A percentile compares a stretch with the other conserved stretches of the same genome.
These are phyloP conservation scores for Allobates femoralis DNA, from an alignment of 2,797 vertebrate species.

Conservation along the genomic window DNA sequence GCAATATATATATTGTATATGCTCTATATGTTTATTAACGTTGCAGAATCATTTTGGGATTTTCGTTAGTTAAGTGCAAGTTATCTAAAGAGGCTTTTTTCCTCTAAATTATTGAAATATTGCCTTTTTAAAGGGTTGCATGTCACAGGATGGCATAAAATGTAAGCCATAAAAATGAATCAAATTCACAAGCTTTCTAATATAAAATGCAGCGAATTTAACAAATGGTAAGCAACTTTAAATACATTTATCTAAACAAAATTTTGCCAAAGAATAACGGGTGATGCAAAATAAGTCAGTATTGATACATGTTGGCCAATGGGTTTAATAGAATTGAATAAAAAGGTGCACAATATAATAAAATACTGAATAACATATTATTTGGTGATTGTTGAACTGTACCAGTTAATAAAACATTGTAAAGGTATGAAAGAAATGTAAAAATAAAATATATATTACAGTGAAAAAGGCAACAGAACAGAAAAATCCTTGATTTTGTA, in stretches of 20 bases:
- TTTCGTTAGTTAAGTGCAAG: neutral
- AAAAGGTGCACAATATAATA: neutral
- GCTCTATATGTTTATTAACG: neutral
- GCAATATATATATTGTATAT: neutral
- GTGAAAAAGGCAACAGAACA: neutral
- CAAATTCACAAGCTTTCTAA: neutral
- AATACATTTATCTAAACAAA: neutral
- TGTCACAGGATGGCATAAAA: neutral
- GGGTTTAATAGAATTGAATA: neutral
- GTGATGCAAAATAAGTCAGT: neutral
- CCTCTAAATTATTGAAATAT: neutral
- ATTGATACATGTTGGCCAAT: neutral
- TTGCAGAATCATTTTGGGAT: neutral
- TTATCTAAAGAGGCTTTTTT: neutral
- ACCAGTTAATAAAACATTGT: neutral
- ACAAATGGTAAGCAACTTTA: neutral
- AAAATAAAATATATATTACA: slow-evolving; percentile 8
- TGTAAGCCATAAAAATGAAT: neutral
- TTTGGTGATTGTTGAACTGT: neutral
- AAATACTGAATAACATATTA: neutral
- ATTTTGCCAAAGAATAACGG: neutral
- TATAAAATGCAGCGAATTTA: neutral
- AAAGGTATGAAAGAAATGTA: slow-evolving; percentile 7
- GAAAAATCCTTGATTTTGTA: neutral
- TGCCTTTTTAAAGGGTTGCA: neutral